Base-by-base conservation (phyloP, 2,797 vertebrate genomes). In the Echiichthys vipera region DNA sequence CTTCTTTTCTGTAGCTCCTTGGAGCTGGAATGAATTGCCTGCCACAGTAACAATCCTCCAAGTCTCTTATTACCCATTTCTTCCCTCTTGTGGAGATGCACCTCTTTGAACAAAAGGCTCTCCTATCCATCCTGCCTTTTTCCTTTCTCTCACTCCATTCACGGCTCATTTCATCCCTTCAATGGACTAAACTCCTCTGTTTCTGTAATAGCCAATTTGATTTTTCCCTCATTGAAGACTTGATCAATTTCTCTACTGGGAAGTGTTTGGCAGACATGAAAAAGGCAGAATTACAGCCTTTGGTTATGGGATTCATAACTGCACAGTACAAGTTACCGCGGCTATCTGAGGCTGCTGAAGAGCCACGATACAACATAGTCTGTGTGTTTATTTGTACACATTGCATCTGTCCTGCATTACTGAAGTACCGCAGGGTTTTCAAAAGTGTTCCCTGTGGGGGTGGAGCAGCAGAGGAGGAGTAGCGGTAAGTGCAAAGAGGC, bases 141-240 rank as follows among this genome's bases (percentile, higher is more conserved):
- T 51, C 71, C 71, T 86, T 81, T 84, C 73, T 80, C 74, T 65
- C 17, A 7, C 84, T 89, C 83, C 84, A 88, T 92, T 93, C 91
- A 92, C 64, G 88, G 64, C 90, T 92, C 87, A 93, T 94, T 93
- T 92, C 81, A 82, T 86, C 77, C 78, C 78, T 83, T 91, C 90
- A 91, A 89, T 91, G 89, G 80, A 84, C 83, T 87, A 78, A 72
- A 84, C 85, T 90, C 79, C 65, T 90, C 81, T 89, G 90, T 90
- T 89, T 92, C 88, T 89, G 82, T 92, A 92, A 94, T 90, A 90
- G 89, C 85, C 90, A 83, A 90, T 92, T 92, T 89, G 82, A 92
- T 91, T 92, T 92, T 88, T 82, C 81, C 85, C 86, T 78, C 82
- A 88, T 76, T 92, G 90, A 92, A 89, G 86, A 90, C 89, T 90